Evolutionary conservation across 2,888 invertebrate genomes (phyloP).

Genomic region (Dryocosmus kuriphilus): DNA sequence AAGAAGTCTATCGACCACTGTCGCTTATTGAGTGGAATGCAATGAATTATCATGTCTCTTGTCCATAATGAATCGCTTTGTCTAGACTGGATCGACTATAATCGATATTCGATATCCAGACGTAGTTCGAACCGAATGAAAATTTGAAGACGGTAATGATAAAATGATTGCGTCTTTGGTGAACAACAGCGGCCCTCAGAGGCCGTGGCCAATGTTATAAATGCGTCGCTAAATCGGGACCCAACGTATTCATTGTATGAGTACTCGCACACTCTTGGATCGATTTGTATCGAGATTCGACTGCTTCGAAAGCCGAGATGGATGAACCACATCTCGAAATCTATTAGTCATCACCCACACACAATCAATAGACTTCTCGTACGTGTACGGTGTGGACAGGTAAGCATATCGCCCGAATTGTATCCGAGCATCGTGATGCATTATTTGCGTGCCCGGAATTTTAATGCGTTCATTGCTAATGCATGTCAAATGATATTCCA

Average conservation of each 20-base stretch:
- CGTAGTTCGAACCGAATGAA: conserved; percentile 4
- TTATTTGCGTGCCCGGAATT: conserved; percentile 55
- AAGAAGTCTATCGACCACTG: conserved; percentile 13
- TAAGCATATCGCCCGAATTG: conserved; percentile 56
- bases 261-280: conserved; percentile 54
- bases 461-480: conserved; percentile 56
- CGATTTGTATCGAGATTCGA: conserved; percentile 68
- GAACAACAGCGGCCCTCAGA: conserved; percentile 31
- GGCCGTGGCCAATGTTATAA: conserved; percentile 21
- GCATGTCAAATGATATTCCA: conserved; percentile 55
- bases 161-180: conserved; percentile 39
- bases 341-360: conserved; percentile 76
- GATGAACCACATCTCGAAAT: conserved; percentile 72
- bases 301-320: conserved; percentile 66
- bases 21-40: conserved; percentile 6
- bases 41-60: conserved; percentile 21
- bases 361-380: conserved; percentile 54
- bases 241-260: conserved; percentile 25
- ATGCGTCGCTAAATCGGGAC: conserved; percentile 31
- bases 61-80: neutral
- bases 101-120: conserved; percentile 28
- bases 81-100: conserved; percentile 28
- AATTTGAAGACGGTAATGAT: conserved; percentile 17
- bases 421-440: conserved; percentile 55
- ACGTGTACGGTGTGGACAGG: conserved; percentile 55